Conservation (phyloP, 2,888 invertebrate species). For the Meganola albula region DNA sequence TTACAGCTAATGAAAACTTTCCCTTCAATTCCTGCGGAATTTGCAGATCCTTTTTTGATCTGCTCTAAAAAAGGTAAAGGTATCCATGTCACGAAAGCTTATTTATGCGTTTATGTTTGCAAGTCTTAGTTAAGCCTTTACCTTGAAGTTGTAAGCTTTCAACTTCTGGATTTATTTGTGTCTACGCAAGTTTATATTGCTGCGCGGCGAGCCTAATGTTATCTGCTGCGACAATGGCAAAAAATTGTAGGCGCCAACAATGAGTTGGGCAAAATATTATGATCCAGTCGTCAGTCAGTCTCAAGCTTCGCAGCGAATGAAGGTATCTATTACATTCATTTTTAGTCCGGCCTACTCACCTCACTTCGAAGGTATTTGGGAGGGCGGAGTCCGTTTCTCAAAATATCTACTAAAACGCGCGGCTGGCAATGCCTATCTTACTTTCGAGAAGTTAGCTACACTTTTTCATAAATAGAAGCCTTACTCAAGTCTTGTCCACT, state of each 20-base stretch:
- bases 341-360: conserved; percentile 3
- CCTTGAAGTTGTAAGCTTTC: background rate
- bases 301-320: background rate
- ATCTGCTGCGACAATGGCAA: conserved; percentile 4
- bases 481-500: conserved; percentile 1
- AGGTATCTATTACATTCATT: conserved; percentile 1
- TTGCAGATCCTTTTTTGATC: conserved; percentile 4
- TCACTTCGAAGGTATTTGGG: conserved; percentile 3
- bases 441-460: background rate
- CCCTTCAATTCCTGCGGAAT: conserved; percentile 3
- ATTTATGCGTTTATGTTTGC: conserved; percentile 3
- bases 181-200: conserved; percentile 1
- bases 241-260: conserved; percentile 1
- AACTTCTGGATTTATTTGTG: background rate
- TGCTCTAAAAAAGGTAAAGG: conserved; percentile 3
- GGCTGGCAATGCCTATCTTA: background rate
- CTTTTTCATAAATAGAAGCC: conserved; percentile 1
- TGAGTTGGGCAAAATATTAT: conserved; percentile 1
- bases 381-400: background rate
- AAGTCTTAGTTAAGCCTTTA: background rate
- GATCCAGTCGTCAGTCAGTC: background rate
- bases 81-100: background rate
- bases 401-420: conserved; percentile 1
- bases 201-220: background rate
- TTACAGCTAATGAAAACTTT: background rate